Conservation (phyloP, 2,888 invertebrate genomes). For the Frankliniella intonsa region DNA sequence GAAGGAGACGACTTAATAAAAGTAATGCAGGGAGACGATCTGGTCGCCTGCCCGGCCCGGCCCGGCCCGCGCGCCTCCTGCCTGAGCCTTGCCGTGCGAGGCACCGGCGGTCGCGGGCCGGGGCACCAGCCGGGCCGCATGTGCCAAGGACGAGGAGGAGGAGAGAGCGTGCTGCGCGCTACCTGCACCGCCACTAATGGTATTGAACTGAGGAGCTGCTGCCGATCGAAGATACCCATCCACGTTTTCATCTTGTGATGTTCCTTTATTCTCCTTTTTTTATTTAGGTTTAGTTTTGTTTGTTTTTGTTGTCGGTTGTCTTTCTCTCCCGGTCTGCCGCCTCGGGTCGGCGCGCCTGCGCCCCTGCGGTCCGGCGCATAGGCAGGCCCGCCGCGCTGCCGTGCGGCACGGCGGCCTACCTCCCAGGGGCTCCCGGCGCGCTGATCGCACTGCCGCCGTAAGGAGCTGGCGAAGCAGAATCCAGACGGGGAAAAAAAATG, state of each 20-base stretch:
- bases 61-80: not conserved
- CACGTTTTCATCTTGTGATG: not conserved
- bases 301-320: too few relatives aligned
- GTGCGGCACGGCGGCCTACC: not conserved
- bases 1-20: conserved; percentile 6
- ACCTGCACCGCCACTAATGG: not conserved
- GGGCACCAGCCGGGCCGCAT: not conserved
- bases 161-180: too few relatives aligned
- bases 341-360: not conserved
- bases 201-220: too few relatives aligned
- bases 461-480: too few relatives aligned
- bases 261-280: too few relatives aligned
- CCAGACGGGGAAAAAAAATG: too few relatives aligned
- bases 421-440: not conserved
- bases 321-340: too few relatives aligned
- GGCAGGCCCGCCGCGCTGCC: not conserved
- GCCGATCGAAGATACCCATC: too few relatives aligned
- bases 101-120: not conserved
- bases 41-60: not conserved
- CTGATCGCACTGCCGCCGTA: too few relatives aligned
- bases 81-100: not conserved
- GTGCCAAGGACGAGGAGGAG: too few relatives aligned
- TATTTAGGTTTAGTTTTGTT: too few relatives aligned
- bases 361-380: not conserved
- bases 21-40: not conserved